phyloP scores from a whole-genome alignment of 1,140 invertebrate genomes.

The Aphelinus certus region DNA sequence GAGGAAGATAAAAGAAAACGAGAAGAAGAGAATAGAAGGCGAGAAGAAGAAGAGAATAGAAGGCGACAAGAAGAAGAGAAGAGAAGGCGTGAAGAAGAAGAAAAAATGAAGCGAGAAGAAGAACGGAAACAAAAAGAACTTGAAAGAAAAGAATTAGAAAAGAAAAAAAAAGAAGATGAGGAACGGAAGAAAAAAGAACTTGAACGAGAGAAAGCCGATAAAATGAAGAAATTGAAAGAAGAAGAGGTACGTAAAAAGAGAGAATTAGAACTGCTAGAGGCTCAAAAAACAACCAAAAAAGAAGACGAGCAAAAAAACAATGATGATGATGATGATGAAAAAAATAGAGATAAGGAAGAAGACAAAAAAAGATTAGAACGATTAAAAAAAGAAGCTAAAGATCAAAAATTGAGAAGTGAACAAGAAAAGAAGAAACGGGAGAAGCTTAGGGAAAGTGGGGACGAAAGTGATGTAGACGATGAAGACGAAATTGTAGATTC shows the following conservation, averaged over 20 bases:
- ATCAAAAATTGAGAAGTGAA: slow-evolving; percentile 27
- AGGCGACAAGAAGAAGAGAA: slow-evolving; percentile 20
- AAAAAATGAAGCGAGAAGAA: slow-evolving; percentile 37
- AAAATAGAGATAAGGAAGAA: slow-evolving; percentile 35
- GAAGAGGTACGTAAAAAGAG: slow-evolving; percentile 39
- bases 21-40: slow-evolving; percentile 25
- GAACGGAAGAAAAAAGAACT: slow-evolving; percentile 39
- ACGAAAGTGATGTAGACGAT: slow-evolving; percentile 21
- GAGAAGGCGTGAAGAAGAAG: slow-evolving; percentile 21
- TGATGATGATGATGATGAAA: slow-evolving; percentile 24
- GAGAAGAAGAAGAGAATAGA: slow-evolving; percentile 19
- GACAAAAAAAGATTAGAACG: slow-evolving; percentile 16
- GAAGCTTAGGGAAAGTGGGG: background rate
- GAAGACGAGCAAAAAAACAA: slow-evolving; percentile 24
- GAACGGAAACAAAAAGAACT: slow-evolving; percentile 39
- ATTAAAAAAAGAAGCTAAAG: slow-evolving; percentile 19
- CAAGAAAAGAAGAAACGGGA: slow-evolving; percentile 17
- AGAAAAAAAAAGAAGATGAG: slow-evolving; percentile 38
- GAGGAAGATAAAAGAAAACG: slow-evolving; percentile 18
- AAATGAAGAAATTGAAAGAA: slow-evolving; percentile 38
- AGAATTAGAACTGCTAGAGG: slow-evolving; percentile 24
- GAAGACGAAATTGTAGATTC: slow-evolving; percentile 26
- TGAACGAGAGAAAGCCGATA: slow-evolving; percentile 41
- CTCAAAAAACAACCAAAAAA: slow-evolving; percentile 5
- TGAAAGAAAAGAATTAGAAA: slow-evolving; percentile 40